A percentile compares a stretch with the other conserved stretches of the same genome.
Evolutionary conservation across 2,888 invertebrate genomes (phyloP).

Genomic region (Mythimna ferrago): DNA sequence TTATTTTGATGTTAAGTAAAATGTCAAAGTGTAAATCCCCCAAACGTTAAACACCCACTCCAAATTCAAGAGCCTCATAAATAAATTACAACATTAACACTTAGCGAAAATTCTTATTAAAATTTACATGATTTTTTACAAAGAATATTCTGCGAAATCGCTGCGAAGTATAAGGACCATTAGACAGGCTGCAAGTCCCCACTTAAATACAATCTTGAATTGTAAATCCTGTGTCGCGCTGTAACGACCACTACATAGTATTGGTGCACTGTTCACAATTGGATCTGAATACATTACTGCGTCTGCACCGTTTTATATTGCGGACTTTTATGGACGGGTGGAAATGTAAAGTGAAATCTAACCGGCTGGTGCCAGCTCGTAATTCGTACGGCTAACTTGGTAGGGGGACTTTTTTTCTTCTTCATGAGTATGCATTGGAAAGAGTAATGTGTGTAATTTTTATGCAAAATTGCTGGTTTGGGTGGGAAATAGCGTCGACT

Average conservation of each 20-base stretch:
- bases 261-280: constrained; percentile 71
- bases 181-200: constrained; percentile 58
- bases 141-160: constrained; percentile 47
- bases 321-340: constrained; percentile 64
- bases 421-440: constrained; percentile 32
- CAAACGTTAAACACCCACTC: background rate
- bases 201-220: constrained; percentile 68
- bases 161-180: constrained; percentile 52
- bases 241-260: constrained; percentile 67
- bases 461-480: constrained; percentile 17
- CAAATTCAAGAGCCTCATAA: constrained; percentile 8
- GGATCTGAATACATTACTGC: constrained; percentile 76
- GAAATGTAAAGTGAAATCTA: constrained; percentile 70
- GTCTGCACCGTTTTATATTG: constrained; percentile 69
- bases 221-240: constrained; percentile 63
- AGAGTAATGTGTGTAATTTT: constrained; percentile 39
- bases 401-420: constrained; percentile 39
- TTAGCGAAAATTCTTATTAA: constrained; percentile 22
- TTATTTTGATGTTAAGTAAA: background rate
- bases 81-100: constrained; percentile 26
- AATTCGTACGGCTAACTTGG: constrained; percentile 55
- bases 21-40: background rate
- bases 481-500: background rate
- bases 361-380: constrained; percentile 63
- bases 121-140: constrained; percentile 37